Conservation (phyloP, 2,888 invertebrate genomes). For the Mamestra brassicae region DNA sequence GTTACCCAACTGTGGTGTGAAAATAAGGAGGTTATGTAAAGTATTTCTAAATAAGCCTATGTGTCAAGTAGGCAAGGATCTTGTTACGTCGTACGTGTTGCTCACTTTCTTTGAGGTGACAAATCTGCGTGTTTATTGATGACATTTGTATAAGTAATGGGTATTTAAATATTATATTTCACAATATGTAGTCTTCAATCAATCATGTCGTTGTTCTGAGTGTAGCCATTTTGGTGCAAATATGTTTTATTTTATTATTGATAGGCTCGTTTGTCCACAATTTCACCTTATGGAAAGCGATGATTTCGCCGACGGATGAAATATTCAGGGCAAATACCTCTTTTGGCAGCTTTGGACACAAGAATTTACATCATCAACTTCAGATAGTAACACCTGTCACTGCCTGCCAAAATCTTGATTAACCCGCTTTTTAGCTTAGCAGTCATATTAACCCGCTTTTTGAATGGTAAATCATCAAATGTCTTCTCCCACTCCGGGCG, state of each 20-base stretch:
- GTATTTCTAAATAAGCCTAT: slow-evolving; percentile 48
- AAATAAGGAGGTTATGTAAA: slow-evolving; percentile 44
- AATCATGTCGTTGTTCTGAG: neutral
- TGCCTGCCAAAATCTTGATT: slow-evolving; percentile 5
- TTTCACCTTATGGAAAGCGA: no score
- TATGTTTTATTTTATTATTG: neutral
- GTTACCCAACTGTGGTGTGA: slow-evolving; percentile 46
- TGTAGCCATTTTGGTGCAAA: neutral
- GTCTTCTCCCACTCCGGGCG: no score
- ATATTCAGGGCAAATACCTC: no score
- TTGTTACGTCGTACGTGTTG: slow-evolving; percentile 24
- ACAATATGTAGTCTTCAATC: slow-evolving; percentile 5
- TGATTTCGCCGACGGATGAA: no score
- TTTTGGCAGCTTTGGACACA: neutral
- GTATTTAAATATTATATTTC: slow-evolving; percentile 19
- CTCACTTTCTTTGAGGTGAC: slow-evolving; percentile 42
- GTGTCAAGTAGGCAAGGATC: slow-evolving; percentile 53
- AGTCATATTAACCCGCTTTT: neutral
- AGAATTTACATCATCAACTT: neutral
- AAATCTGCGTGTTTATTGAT: slow-evolving; percentile 36
- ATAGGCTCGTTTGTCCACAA: no score
- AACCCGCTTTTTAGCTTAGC: no score
- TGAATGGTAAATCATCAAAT: no score
- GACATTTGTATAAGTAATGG: slow-evolving; percentile 28
- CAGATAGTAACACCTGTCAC: neutral